Conservation (phyloP, 2,797 vertebrate species). For the Cheirogaleus major region DNA sequence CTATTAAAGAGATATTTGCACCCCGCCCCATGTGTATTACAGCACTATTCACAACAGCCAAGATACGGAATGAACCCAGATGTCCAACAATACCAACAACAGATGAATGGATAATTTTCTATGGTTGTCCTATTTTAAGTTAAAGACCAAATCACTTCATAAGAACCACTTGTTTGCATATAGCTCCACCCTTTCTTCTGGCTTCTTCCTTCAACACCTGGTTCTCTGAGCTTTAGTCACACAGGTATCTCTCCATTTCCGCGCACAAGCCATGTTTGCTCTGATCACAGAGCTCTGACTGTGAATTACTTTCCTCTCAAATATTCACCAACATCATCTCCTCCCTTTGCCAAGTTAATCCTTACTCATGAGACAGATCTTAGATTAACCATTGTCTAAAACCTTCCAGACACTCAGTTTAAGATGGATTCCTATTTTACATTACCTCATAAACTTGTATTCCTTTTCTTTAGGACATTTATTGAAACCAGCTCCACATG, state of each 20-base stretch:
- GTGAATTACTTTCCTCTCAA: not conserved
- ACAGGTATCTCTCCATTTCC: not conserved
- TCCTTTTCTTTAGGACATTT: not conserved
- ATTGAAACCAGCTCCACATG: no score
- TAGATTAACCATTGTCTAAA: not conserved
- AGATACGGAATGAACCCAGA: not conserved
- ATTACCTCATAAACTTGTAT: not conserved
- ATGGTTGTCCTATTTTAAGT: not conserved
- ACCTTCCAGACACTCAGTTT: not conserved
- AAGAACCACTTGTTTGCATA: not conserved
- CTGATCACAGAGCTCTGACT: not conserved
- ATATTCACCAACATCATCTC: not conserved
- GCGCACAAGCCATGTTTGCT: not conserved
- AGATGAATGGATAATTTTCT: not conserved
- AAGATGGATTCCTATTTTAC: not conserved
- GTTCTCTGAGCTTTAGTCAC: not conserved
- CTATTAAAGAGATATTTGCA: not conserved
- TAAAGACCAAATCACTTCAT: not conserved
- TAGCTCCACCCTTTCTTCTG: not conserved
- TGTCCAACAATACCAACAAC: not conserved
- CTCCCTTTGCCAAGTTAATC: not conserved
- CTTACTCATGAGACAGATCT: not conserved
- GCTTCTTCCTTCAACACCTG: not conserved
- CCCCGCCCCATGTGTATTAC: not conserved
- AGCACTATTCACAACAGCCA: not conserved